Conservation (phyloP, 2,888 invertebrate genomes). For the Alentia gelatinosa region DNA sequence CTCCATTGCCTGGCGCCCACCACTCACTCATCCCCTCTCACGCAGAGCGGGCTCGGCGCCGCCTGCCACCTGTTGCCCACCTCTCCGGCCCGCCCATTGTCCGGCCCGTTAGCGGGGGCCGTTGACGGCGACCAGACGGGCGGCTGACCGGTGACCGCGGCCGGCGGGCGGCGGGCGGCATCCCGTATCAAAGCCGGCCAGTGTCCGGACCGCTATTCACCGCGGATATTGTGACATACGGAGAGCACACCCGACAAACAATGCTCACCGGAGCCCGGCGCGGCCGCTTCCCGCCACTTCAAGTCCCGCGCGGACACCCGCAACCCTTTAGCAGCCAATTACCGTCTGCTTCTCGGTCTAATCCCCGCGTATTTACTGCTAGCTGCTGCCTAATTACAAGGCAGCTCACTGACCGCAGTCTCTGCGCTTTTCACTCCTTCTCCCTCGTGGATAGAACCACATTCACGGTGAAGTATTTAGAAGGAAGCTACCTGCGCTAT, state of each 20-base stretch:
- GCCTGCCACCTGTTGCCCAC: too few relatives aligned
- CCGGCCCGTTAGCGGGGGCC: too few relatives aligned
- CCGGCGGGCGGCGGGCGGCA: too few relatives aligned
- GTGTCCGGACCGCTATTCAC: background rate
- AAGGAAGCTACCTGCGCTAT: background rate
- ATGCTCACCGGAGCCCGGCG: background rate
- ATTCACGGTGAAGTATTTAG: background rate
- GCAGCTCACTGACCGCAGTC: background rate
- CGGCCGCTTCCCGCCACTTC: background rate
- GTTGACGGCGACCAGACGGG: too few relatives aligned
- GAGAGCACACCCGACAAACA: background rate
- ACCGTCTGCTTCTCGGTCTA: background rate
- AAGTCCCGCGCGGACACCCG: too few relatives aligned
- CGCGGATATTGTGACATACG: background rate
- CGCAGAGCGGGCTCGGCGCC: too few relatives aligned
- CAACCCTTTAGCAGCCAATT: constrained; percentile 1
- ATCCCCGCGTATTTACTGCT: background rate
- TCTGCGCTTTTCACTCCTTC: background rate
- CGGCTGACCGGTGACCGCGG: too few relatives aligned
- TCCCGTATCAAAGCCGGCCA: background rate
- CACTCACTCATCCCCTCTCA: background rate
- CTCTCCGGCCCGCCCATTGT: too few relatives aligned
- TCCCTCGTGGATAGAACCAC: background rate
- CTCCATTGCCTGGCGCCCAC: background rate
- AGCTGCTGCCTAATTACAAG: background rate